Evolutionary conservation across 2,888 invertebrate species (phyloP), one percentile per base, ranked within the genome.

Genomic region (Gastracanthus pulcherrimus): DNA sequence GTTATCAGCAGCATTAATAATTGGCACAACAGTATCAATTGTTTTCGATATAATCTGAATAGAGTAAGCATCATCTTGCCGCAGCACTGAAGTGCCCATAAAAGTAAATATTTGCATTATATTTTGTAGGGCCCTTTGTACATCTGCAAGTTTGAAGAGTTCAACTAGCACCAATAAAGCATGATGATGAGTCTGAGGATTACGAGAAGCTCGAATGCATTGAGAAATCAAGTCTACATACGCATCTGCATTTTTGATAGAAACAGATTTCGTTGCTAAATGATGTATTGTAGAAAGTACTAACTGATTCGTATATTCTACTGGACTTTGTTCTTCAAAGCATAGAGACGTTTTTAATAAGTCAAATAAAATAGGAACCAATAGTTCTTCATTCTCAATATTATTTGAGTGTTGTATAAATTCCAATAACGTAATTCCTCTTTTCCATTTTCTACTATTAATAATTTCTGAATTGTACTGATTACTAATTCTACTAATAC

Each of bases 61-160:
- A 89, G 98, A 98, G 91, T 98, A 98, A 0, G 96, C 96, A 88
- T 99, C 98, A 89, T 99, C 99, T 86, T 98, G 97, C 11, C 98
- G 94, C 0, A 99, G 93, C 11, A 99, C 95, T 0, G 97, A 97
- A 0, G 96, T 96, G 0, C 99, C 99, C 95, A 99, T 98, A 89
- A 99, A 99, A 0, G 99, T 98, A 90, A 99, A 99, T 86, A 99
- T 97, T 29, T 98, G 96, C 95, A 99, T 98, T 3, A 98, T 96
- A 87, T 98, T 97, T 89, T 97, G 96, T 19, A 99, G 92, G 0
- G 91, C 91, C 2, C 86, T 85, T 19, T 88, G 88, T 0, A 90
- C 84, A 13, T 91, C 87, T 0, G 90, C 89, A 0, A 89, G 80
- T 41, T 89, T 90, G 75, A 91, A 87, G 0, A 91, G 72, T 58